Evolutionary conservation across 53 echinoderm and acorn worm genomes (phyloP), one percentile per base, ranked within the genome.

Genomic region (Henricia sp.): DNA sequence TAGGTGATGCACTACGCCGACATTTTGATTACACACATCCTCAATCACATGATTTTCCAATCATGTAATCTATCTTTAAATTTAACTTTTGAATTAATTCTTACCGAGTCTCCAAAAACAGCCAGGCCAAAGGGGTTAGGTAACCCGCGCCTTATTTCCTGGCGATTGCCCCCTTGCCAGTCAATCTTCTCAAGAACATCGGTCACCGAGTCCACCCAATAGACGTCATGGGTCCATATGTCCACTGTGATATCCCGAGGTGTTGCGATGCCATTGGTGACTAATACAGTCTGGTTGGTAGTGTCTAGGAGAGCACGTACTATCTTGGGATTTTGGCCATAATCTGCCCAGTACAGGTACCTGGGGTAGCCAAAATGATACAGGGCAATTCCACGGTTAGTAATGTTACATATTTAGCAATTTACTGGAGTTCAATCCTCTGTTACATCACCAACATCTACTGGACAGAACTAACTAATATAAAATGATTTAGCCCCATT

Each of bases 261-360:
- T 5, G 33, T 0, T 2, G 67, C 42, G n/a, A 93, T 64, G 16
- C 72, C 67, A 1, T 57, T 48, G 20, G 64, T 72, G 13, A 87
- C 88, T 30, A 93, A 46, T 19, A 30, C 54, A 9, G 72, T 58
- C 20, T 51, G 85, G 70, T 93, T 91, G 30, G 16, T 73, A 32
- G 82, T 85, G 57, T 88, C 84, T 39, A 93, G 51, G 19, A 57
- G 26, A 5, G 76, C 48, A 3, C 93, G 83, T 26, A 71, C 85
- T 25, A 93, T 93, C 24, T 82, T 68, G 3, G 88, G 84, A 13
- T 40, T 71, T 34, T 80, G 76, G 28, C 88, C 91, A 46, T 82
- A 85, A 54, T 90, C 90, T 10, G 90, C 85, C 84, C 84, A 93
- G 75, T 93, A 93, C 48, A 93, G 23, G 70, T 91, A 93, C 37